Evolutionary conservation across 2,888 invertebrate species (phyloP), one percentile per base, ranked within the genome.

Genomic region (Amphipoea oculea): DNA sequence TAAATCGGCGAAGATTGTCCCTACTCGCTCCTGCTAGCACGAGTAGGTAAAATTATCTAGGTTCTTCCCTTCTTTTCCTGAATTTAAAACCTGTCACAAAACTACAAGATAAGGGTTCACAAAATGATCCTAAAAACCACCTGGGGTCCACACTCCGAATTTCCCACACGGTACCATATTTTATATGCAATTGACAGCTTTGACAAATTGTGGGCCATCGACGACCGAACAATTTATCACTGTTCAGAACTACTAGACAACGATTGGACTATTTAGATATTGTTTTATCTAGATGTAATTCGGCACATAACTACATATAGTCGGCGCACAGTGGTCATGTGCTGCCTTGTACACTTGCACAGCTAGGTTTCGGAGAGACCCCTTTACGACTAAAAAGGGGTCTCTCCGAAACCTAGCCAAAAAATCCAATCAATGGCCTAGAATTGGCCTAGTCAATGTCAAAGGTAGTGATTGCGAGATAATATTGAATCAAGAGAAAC

Each of bases 131-230:
- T 65, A 79, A 73, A 63, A 79, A 29, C 68, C 82, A 84, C 72
- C 83, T 85, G 81, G 63, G 81, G 20, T 71, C 60, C 48, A 20
- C 66, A 54, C 57, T 23, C 9, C 4, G n/a, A 6, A 51, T 62
- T 9, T 81, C 75, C 60, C 85, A 77, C 71, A 68, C 57, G n/a
- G 36, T 67, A 71, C 66, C 60, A 84, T 86, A 84, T 69, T 75
- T 84, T 82, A 84, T 86, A 75, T 40, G 57, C 74, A 82, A 74
- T 82, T 86, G 82, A 82, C 78, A 82, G 75, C 40, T 71, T 60
- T 72, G 78, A 84, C 78, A 82, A 86, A 86, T 78, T 29, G 68
- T n/a, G 54, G 45, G 45, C 71, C 51, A 69, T 69, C 42, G 65
- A 60, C 48, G 40, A 66, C 45, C 72, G 48, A 75, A 77, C 40